Evolutionary conservation across 1,140 invertebrate species (phyloP), one percentile per base, ranked within the genome.

Genomic region (Anastatus disparis): DNA sequence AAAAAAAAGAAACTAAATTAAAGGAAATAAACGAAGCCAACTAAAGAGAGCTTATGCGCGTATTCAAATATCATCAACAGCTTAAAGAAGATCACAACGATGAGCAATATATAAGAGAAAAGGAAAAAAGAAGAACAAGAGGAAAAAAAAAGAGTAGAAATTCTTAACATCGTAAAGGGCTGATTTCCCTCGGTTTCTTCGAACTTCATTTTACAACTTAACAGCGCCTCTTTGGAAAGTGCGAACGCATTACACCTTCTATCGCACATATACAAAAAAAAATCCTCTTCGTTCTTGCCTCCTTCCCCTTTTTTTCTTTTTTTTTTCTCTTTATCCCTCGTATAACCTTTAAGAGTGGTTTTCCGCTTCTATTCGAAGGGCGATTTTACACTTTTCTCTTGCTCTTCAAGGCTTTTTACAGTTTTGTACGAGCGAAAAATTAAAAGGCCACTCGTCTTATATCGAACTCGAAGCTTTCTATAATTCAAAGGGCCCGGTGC

Each of bases 401-500:
- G 0, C 56, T 71, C 68, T 56, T 52, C 50, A 52, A 52, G 50
- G 50, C 24, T 52, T 10, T 35, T 35, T 4, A n/a, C n/a, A n/a
- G n/a, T n/a, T n/a, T n/a, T n/a, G n/a, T n/a, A 31, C 10, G 35
- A 29, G 26, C 35, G 7, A 8, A 20, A 77, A 82, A 82, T 82
- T 81, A 83, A 82, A 81, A 81, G 76, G 70, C 71, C 61, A 74
- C 72, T 72, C 59, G 40, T 55, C 63, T 56, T 59, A 20, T 72
- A 73, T 74, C 70, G 74, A 70, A 6, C 4, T 35, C n/a, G n/a
- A 31, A 46, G 65, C 53, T 82, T 80, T 83, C 78, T 81, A 81
- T 82, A 82, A 82, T 83, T 82, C 81, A 83, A 77, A 64, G 67
- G 62, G 44, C 72, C 73, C 67, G 35, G 56, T 29, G 42, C 31